Conservation (phyloP, 2,797 vertebrate genomes). For the Chrosomus eos region DNA sequence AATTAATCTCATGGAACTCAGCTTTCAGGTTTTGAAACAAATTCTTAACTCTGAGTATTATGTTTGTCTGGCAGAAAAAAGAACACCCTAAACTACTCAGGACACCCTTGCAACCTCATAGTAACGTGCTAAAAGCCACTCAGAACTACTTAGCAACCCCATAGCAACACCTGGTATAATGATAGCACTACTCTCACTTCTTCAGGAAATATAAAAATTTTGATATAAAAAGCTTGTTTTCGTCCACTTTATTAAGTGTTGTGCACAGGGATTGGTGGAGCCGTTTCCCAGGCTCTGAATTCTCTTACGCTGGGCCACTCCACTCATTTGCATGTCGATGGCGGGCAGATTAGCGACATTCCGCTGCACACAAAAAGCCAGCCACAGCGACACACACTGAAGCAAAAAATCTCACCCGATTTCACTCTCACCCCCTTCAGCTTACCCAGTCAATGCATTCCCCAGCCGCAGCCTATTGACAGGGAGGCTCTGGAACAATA, state of each 20-base stretch:
- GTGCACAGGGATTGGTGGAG: constrained; percentile 37
- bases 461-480: constrained; percentile 59
- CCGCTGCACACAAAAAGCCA: constrained; percentile 95
- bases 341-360: constrained; percentile 94
- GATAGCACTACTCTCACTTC: not conserved
- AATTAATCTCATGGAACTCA: not conserved
- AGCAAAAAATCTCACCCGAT: constrained; percentile 57
- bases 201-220: not conserved
- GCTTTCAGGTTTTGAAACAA: not conserved
- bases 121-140: not conserved
- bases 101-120: not conserved
- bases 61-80: not conserved
- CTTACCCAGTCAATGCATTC: constrained; percentile 62
- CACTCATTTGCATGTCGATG: constrained; percentile 93
- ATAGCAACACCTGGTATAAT: not conserved
- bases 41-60: not conserved
- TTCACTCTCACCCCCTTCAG: constrained; percentile 54
- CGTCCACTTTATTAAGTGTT: not conserved
- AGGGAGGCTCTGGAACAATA: constrained; percentile 87
- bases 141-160: not conserved
- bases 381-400: constrained; percentile 74
- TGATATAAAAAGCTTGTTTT: not conserved
- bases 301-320: constrained; percentile 39
- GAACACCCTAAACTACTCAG: not conserved
- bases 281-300: constrained; percentile 57